Conservation (phyloP, 1,140 invertebrate species). For the Drosophila subpulchrella region DNA sequence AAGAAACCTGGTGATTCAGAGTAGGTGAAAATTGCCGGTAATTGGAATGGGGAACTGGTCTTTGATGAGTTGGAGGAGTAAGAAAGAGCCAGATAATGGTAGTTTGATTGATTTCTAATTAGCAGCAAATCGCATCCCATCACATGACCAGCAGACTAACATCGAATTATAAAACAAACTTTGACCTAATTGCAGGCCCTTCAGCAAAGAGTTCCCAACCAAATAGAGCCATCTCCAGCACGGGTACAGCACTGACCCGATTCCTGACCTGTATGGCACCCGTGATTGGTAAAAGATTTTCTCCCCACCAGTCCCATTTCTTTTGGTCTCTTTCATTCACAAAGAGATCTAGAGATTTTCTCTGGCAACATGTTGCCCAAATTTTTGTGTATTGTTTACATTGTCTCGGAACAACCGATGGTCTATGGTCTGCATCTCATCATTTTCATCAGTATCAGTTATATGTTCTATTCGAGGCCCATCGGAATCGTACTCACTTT, state of each 20-base stretch:
- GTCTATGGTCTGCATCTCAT: constrained; percentile 13
- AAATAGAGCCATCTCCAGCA: constrained; percentile 42
- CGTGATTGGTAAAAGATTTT: constrained; percentile 76
- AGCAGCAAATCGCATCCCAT: constrained; percentile 48
- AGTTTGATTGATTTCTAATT: constrained; percentile 77
- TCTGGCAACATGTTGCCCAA: constrained; percentile 43
- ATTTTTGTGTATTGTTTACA: constrained; percentile 31
- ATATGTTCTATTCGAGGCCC: constrained; percentile 22
- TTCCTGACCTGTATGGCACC: constrained; percentile 84
- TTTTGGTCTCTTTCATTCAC: constrained; percentile 48
- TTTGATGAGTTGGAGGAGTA: constrained; percentile 14
- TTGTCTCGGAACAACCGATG: constrained; percentile 11
- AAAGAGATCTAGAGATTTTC: constrained; percentile 21
- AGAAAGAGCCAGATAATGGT: constrained; percentile 47
- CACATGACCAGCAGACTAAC: constrained; percentile 56
- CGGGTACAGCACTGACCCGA: constrained; percentile 75
- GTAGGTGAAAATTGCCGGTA: constrained; percentile 48
- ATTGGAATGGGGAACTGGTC: constrained; percentile 27
- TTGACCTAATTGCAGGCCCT: constrained; percentile 73
- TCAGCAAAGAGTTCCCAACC: constrained; percentile 23
- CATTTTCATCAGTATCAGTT: constrained; percentile 22
- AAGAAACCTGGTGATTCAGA: constrained; percentile 54
- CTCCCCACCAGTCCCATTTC: not conserved
- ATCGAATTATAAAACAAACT: constrained; percentile 36
- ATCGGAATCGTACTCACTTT: constrained; percentile 22